Percentiles rank a stretch among this genome's conserved stretches.
phyloP scores from a whole-genome alignment of 2,113 vertebrate genomes.

The Apteryx mantelli region DNA sequence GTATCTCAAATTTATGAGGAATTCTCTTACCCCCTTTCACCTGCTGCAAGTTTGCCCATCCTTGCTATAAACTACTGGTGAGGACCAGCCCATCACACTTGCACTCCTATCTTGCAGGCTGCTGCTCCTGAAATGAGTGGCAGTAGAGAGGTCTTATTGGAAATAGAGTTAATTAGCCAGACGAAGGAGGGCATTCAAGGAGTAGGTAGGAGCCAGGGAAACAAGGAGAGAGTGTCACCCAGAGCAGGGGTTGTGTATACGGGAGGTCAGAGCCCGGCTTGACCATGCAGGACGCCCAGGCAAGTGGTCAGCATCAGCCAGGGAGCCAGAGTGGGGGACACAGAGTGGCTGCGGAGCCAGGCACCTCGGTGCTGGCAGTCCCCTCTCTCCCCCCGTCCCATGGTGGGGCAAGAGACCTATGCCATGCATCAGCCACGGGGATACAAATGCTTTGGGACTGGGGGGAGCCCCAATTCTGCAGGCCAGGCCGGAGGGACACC shows the following conservation, averaged over 20 bases:
- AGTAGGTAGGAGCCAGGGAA: neutral
- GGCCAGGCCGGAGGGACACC: neutral
- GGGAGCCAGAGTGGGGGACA: neutral
- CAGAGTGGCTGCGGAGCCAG: too few species aligned
- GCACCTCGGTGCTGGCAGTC: fast-evolving
- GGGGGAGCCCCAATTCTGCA: neutral
- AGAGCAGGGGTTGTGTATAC: neutral
- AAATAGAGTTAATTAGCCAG: neutral
- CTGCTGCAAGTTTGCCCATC: neutral
- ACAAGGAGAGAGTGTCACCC: neutral
- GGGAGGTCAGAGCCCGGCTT: neutral
- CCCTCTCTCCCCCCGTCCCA: neutral
- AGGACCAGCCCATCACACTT: neutral
- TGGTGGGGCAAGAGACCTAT: neutral
- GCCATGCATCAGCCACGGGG: fast-evolving
- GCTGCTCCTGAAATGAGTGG: neutral
- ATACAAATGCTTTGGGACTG: neutral
- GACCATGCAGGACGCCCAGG: neutral
- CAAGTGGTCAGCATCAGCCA: fast-evolving
- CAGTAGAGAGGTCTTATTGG: neutral
- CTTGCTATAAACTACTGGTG: neutral
- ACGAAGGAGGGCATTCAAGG: neutral
- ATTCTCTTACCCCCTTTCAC: neutral
- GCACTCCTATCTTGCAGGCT: neutral
- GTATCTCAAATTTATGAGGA: neutral